Evolutionary conservation across 2,113 vertebrate species (phyloP).

Genomic region (Zosterops japonicus): DNA sequence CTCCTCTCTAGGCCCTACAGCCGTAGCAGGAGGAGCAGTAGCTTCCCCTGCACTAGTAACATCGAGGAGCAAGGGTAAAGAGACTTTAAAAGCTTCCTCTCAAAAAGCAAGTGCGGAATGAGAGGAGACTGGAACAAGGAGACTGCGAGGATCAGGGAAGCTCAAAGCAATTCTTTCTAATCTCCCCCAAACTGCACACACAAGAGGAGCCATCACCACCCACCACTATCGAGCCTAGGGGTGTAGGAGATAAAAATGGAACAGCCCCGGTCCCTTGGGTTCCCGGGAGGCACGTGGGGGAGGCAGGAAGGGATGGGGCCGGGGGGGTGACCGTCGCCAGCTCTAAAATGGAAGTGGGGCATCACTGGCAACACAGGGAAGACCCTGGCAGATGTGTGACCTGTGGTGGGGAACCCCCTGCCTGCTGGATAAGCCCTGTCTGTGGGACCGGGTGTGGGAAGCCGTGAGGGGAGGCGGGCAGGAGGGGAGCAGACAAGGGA

Average conservation of each 20-base stretch:
- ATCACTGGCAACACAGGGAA: neutral
- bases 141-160: neutral
- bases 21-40: neutral
- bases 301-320: neutral
- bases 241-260: constrained; percentile 52
- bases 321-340: neutral
- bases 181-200: constrained; percentile 44
- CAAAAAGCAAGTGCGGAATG: neutral
- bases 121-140: neutral
- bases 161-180: constrained; percentile 40
- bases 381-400: neutral
- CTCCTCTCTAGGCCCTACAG: neutral
- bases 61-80: neutral
- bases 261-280: neutral
- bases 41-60: neutral
- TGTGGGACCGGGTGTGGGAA: neutral
- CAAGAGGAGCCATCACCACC: constrained; percentile 7
- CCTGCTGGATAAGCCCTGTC: neutral
- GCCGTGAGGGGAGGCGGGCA: neutral
- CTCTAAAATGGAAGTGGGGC: neutral
- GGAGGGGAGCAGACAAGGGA: neutral
- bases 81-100: constrained; percentile 37
- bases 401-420: neutral
- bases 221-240: constrained; percentile 25
- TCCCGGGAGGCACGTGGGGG: constrained; percentile 3